Evolutionary conservation across 2,113 vertebrate species (phyloP), one percentile per base, ranked within the genome.

Genomic region (Polyodon spathula): DNA sequence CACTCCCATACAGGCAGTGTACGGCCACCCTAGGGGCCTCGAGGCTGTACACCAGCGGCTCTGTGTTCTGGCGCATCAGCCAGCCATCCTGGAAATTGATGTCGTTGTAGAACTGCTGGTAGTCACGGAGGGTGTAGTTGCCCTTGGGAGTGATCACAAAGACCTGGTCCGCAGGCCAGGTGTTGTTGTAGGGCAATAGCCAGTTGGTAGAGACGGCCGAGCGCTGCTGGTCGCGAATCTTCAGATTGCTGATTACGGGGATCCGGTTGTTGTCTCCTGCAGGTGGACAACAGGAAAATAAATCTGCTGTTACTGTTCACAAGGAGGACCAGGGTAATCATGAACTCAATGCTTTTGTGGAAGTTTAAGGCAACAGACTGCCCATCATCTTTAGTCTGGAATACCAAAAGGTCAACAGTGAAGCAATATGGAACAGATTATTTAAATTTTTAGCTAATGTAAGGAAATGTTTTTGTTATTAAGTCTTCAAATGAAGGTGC

Each of bases 261-360:
- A 99, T 97, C 61, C 84, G 89, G 58, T 98, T 90, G 67, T 97
- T 99, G 73, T 99, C 96, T 63, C 96, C 96, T 99, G 66, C 2
- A 50, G 10, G n/a, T 4, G 48, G 27, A 27, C 27, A 27, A 27
- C 27, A 27, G 27, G 27, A 3, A 27, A 27, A 27, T 27, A 27
- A 27, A 99, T 93, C 92, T 27, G 27, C 27, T 27, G 27, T 27
- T 27, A 27, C 3, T 27, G 27, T 27, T 27, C 27, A 27, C 2
- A 27, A 2, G 3, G 27, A 27, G 27, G 27, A 27, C 1, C 27
- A 27, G 27, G 27, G 27, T 27, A 27, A 27, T 27, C 27, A 27
- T 27, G 27, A 27, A 27, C 27, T 27, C 27, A 3, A 27, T 27
- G 27, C 27, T 27, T 27, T 27, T 27, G 27, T 27, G 27, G 27